Conservation (phyloP, 2,888 invertebrate genomes). For the Caenorhabditis sp. region DNA sequence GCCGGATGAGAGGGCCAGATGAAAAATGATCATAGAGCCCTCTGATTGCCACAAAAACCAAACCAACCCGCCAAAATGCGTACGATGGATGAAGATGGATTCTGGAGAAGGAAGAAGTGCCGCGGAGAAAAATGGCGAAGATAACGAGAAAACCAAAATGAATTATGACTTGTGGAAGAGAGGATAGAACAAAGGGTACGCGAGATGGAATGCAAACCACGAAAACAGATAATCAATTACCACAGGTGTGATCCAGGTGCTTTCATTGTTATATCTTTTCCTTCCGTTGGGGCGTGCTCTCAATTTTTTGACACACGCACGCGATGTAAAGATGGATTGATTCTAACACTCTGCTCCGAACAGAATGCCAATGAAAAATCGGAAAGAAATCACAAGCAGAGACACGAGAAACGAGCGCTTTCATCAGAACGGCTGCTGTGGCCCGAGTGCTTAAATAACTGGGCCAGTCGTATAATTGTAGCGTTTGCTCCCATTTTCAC, state of each 20-base stretch:
- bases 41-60: constrained; percentile 39
- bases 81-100: constrained; percentile 47
- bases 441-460: constrained; percentile 22
- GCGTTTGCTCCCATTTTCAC: constrained; percentile 52
- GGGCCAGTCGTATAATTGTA: constrained; percentile 46
- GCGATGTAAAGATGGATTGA: constrained; percentile 64
- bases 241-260: constrained; percentile 61
- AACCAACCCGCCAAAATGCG: constrained; percentile 6
- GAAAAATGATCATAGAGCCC: constrained; percentile 60
- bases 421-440: constrained; percentile 26
- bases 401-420: not conserved
- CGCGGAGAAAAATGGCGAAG: constrained; percentile 1
- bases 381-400: constrained; percentile 33
- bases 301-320: constrained; percentile 61
- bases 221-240: constrained; percentile 64
- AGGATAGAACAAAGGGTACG: constrained; percentile 50
- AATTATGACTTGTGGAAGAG: constrained; percentile 33
- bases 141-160: constrained; percentile 44
- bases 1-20: constrained; percentile 44
- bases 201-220: constrained; percentile 34
- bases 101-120: constrained; percentile 15
- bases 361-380: constrained; percentile 55
- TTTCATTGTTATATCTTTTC: constrained; percentile 57
- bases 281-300: constrained; percentile 28
- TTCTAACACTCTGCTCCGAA: constrained; percentile 55